phyloP scores from a whole-genome alignment of 2,888 invertebrate species.

The Ennomos quercinarius region DNA sequence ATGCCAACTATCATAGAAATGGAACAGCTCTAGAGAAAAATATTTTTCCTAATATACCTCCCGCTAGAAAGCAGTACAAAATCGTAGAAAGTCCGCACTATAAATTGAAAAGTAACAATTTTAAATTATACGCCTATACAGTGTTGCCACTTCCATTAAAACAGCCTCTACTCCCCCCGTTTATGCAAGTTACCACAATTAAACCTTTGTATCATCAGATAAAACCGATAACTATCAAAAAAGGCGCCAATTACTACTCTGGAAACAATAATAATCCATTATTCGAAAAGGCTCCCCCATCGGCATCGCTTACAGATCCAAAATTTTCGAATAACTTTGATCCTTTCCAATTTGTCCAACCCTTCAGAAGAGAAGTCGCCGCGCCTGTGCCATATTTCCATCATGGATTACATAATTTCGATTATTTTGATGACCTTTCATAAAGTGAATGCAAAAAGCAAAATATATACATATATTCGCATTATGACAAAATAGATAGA shows the following conservation, averaged over 20 bases:
- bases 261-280: slow-evolving; percentile 40
- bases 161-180: neutral
- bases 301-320: slow-evolving; percentile 5
- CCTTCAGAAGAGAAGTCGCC: neutral
- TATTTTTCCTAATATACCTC: neutral
- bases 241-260: slow-evolving; percentile 43
- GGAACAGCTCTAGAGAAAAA: slow-evolving; percentile 6
- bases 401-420: slow-evolving; percentile 18
- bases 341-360: neutral
- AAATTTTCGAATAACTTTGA: neutral
- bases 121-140: slow-evolving; percentile 17
- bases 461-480: neutral
- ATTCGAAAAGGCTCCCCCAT: slow-evolving; percentile 34
- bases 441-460: slow-evolving; percentile 4
- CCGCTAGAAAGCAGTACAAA: slow-evolving; percentile 14
- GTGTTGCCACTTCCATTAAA: slow-evolving; percentile 10
- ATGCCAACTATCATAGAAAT: neutral
- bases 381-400: slow-evolving; percentile 22
- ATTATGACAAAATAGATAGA: too few species aligned
- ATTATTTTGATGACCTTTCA: slow-evolving; percentile 30
- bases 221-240: slow-evolving; percentile 40
- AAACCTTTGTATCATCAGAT: slow-evolving; percentile 24
- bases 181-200: slow-evolving; percentile 12
- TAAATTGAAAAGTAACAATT: slow-evolving; percentile 8
- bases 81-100: neutral